Conservation (phyloP, 2,888 invertebrate species). For the Xanthorhoe designata region DNA sequence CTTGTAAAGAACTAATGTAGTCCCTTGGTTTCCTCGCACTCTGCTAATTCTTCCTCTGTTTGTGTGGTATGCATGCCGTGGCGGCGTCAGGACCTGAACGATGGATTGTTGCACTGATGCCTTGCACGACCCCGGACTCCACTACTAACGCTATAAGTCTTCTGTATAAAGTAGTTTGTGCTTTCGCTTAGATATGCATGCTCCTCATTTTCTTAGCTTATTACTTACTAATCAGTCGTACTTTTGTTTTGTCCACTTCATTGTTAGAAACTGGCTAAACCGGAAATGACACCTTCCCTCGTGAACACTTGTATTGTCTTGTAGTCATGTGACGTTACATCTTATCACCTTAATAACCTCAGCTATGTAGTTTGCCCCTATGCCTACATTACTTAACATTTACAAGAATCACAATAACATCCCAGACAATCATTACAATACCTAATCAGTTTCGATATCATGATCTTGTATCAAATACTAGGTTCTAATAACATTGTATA, state of each 20-base stretch:
- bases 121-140: slow-evolving; percentile 52
- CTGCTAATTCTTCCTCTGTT: slow-evolving; percentile 71
- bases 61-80: slow-evolving; percentile 81
- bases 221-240: not conserved
- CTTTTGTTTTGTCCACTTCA: slow-evolving; percentile 1
- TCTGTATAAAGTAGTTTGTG: slow-evolving; percentile 46
- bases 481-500: slow-evolving; percentile 6
- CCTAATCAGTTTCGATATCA: slow-evolving; percentile 14
- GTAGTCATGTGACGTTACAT: not conserved
- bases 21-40: slow-evolving; percentile 54
- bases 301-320: not conserved
- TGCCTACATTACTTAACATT: slow-evolving; percentile 7
- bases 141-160: slow-evolving; percentile 48
- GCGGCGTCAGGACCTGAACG: slow-evolving; percentile 81
- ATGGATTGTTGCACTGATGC: slow-evolving; percentile 80
- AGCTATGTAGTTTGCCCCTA: slow-evolving; percentile 3
- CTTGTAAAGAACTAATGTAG: slow-evolving; percentile 23
- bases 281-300: not conserved
- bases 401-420: slow-evolving; percentile 5
- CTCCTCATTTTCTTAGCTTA: slow-evolving; percentile 11
- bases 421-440: slow-evolving; percentile 1
- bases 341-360: not conserved
- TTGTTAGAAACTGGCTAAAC: not conserved
- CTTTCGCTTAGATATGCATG: slow-evolving; percentile 43
- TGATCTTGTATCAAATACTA: slow-evolving; percentile 6